Conservation (phyloP, 2,888 invertebrate genomes). For the Chouioia cunea region DNA sequence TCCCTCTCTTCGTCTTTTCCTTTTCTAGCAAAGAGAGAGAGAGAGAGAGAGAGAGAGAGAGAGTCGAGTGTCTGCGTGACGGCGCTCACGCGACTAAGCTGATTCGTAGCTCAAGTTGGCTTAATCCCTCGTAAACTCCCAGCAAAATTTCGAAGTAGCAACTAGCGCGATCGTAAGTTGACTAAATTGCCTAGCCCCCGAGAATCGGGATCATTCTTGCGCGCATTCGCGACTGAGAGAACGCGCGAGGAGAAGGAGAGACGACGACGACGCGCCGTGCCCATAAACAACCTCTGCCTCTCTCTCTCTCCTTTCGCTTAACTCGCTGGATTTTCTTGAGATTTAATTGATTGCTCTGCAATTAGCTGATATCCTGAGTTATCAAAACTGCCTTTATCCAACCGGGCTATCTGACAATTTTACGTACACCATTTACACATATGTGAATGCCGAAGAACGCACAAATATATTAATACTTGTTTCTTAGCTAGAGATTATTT, state of each 20-base stretch:
- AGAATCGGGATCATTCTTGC: constrained; percentile 46
- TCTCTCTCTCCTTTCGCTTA: constrained; percentile 13
- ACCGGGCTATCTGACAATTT: neutral
- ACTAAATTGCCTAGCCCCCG: constrained; percentile 45
- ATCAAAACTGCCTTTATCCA: neutral
- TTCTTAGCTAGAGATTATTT: no score
- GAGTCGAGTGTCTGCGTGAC: constrained; percentile 34
- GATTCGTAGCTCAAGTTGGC: constrained; percentile 54
- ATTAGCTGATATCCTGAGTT: constrained; percentile 29
- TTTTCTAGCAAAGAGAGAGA: constrained; percentile 30
- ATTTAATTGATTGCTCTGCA: constrained; percentile 39
- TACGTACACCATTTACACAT: neutral
- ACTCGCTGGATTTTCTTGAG: constrained; percentile 33
- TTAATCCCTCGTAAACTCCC: constrained; percentile 59
- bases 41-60: no score
- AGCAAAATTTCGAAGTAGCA: constrained; percentile 51
- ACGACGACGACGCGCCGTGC: constrained; percentile 7
- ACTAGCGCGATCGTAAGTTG: constrained; percentile 48
- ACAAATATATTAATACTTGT: no score
- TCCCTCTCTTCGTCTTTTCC: constrained; percentile 29
- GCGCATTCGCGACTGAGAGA: constrained; percentile 17
- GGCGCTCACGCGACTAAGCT: constrained; percentile 49
- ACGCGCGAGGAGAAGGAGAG: constrained; percentile 6
- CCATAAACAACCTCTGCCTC: constrained; percentile 10
- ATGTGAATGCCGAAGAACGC: no score